Percentiles rank a stretch among this genome's conserved stretches.
phyloP scores from a whole-genome alignment of 2,888 invertebrate genomes.

The Torymus auratus region DNA sequence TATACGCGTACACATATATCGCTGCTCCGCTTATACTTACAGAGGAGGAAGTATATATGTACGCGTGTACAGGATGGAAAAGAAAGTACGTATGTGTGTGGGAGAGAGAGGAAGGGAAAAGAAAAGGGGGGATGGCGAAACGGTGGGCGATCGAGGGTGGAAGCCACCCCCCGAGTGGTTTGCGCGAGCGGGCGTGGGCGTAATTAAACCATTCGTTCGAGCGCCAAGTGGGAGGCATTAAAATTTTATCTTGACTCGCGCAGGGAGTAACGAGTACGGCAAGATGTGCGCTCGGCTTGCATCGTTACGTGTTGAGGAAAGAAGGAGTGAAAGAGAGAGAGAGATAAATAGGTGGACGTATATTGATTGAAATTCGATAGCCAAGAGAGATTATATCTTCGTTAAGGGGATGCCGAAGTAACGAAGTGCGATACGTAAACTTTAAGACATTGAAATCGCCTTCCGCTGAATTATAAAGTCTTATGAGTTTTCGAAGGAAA shows the following conservation, averaged over 20 bases:
- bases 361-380: too few species aligned
- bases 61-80: too few species aligned
- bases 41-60: too few species aligned
- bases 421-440: too few species aligned
- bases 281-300: constrained; percentile 5
- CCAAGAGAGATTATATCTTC: too few species aligned
- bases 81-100: too few species aligned
- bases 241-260: constrained; percentile 32
- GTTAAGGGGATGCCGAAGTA: too few species aligned
- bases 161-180: constrained; percentile 3
- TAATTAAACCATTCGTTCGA: constrained; percentile 43
- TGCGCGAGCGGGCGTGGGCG: not conserved
- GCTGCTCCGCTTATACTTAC: too few species aligned
- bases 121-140: not conserved
- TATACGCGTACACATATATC: too few species aligned
- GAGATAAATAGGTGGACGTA: not conserved
- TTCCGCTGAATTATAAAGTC: too few species aligned
- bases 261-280: constrained; percentile 13
- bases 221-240: constrained; percentile 35
- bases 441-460: too few species aligned
- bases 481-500: too few species aligned
- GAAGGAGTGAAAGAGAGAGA: not conserved
- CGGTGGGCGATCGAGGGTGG: not conserved
- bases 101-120: not conserved
- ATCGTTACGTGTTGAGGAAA: not conserved